Evolutionary conservation across 2,888 invertebrate genomes (phyloP), one percentile per base, ranked within the genome.

Genomic region (Dasysyrphus albostriatus): DNA sequence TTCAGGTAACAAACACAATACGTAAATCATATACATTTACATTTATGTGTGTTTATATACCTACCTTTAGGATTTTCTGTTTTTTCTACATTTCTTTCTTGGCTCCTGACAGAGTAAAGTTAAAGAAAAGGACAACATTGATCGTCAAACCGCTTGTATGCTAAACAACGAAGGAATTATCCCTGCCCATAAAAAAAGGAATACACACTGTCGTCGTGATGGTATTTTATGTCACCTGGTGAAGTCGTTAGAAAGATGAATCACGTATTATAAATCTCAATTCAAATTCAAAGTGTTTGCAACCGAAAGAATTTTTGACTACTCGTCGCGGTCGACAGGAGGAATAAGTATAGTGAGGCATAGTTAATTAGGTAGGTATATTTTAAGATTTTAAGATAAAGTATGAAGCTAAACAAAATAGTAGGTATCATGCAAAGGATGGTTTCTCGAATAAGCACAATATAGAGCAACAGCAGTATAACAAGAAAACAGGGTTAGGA

Each of bases 251-350:
- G 54, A 44, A 79, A 79, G 78, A 72, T 79, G 78, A 72, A 79
- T 79, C 78, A 79, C 72, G 78, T 79, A 72, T 47, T 58, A 16
- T 54, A 79, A 72, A 54, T 79, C 24, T 56, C n/a, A 70, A 49
- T 47, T 56, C 8, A 29, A 70, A 49, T 47, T 56, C 8, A 29
- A 47, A 49, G 10, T 14, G 9, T 24, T 58, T 63, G 14, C 69
- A 37, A n/a, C 49, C 44, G 44, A 34, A 61, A 0, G 59, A 24
- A 39, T 42, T 42, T 61, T 24, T 1, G 24, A 39, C 39, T 39
- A 39, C 8, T 39, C 8, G 29, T 29, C n/a, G n/a, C n/a, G n/a
- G n/a, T n/a, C 7, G 19, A 44, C 44, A 29, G 63, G 29, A 63
- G n/a, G 5, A 63, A 29, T 44, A 63, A 24, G n/a, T 44, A 24